Evolutionary conservation across 2,888 invertebrate genomes (phyloP).

Genomic region (Heptascelio sp.): DNA sequence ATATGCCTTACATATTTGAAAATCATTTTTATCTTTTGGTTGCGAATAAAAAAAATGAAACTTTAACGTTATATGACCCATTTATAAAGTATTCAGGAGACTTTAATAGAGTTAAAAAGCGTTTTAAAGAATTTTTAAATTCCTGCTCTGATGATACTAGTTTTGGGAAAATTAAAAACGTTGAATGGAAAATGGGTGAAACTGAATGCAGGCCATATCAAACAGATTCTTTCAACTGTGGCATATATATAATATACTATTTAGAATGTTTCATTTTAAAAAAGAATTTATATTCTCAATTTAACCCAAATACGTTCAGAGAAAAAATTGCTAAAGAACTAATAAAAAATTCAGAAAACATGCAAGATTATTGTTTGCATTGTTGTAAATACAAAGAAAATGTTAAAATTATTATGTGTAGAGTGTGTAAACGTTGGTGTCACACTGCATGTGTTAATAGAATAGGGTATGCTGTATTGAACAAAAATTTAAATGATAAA

Average conservation of each 20-base stretch:
- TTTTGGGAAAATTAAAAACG: slow-evolving; percentile 9
- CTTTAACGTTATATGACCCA: slow-evolving; percentile 1
- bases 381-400: slow-evolving; percentile 13
- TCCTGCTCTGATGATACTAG: neutral
- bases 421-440: slow-evolving; percentile 17
- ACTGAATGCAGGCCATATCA: slow-evolving; percentile 2
- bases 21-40: neutral
- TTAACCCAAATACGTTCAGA: slow-evolving; percentile 10
- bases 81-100: neutral
- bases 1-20: neutral
- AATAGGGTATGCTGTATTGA: neutral
- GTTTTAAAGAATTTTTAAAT: neutral
- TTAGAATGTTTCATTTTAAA: slow-evolving; percentile 13
- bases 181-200: neutral
- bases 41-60: neutral
- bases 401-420: slow-evolving; percentile 5
- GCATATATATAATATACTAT: slow-evolving; percentile 11
- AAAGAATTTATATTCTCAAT: neutral
- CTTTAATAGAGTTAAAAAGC: neutral
- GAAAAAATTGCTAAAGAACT: slow-evolving; percentile 6
- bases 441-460: neutral
- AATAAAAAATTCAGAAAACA: slow-evolving; percentile 6
- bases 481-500: neutral
- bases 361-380: slow-evolving; percentile 26
- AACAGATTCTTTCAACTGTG: slow-evolving; percentile 4